Base-by-base conservation (phyloP, 2,797 vertebrate genomes). In the Chelmon rostratus region DNA sequence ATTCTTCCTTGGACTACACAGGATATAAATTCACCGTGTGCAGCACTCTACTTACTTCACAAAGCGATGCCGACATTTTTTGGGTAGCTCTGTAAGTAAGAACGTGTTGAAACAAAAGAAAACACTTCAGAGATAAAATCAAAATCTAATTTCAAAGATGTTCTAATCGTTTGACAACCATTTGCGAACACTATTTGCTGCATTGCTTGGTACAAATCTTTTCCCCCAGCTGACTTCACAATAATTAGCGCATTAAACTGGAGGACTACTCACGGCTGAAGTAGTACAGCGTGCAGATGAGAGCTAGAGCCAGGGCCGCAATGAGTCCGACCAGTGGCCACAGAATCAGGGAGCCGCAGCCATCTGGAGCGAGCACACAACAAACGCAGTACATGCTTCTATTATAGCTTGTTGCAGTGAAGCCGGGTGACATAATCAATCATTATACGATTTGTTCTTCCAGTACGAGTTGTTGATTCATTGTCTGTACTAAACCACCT, bases 41-140 rank as follows among this genome's bases (percentile, higher is more conserved):
- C 18, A 1, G 2, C 66, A 7, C 23, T 67, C 3, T 47, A 93
- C 92, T 93, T 85, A 96, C 95, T 90, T 96, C 11, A 23, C 52
- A 76, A 95, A 92, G 42, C 47, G 88, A 83, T 96, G 95, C 12
- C 81, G 88, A 77, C 95, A 96, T 85, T 96, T 96, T 84, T 92
- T 96, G 25, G 95, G 94, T 1, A 96, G 87, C 61, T 93, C 95
- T 96, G 73, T 40, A 52, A 76, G 11, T 0, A n/a, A 66, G 54
- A 66, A 77, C 0, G 0, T 37, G 31, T 56, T 52, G 3, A 56
- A 65, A 78, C 19, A 57, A 59, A 72, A 66, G 11, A 42, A 63
- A 63, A 63, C 5, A 53, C 1, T 23, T 78, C 0, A 66, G 16
- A 33, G 2, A 46, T 3, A 37, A 3, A 31, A 40, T 6, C 9